These are phyloP conservation scores for Nothobranchius kuhntae DNA, from an alignment of 2,113 vertebrate genomes.

Conservation along the genomic window DNA sequence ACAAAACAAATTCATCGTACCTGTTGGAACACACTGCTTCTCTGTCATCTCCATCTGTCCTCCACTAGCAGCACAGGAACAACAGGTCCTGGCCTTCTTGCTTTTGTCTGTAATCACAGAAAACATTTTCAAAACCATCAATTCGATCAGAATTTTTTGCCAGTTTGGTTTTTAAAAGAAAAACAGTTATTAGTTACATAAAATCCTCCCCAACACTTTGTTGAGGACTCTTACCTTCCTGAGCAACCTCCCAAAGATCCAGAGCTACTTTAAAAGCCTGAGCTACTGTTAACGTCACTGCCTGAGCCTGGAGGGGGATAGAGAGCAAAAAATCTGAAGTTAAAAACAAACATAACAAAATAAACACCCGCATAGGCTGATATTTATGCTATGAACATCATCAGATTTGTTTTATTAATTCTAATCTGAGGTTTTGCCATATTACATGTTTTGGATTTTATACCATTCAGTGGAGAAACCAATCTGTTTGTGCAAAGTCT, in stretches of 20 bases:
- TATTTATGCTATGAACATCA: too few species aligned
- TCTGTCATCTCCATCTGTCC: slow-evolving; percentile 44
- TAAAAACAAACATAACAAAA: neutral
- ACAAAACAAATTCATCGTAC: slow-evolving; percentile 11
- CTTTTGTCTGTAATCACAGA: slow-evolving; percentile 72
- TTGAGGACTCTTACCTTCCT: slow-evolving; percentile 79
- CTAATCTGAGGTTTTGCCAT: too few species aligned
- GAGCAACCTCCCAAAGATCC: slow-evolving; percentile 88
- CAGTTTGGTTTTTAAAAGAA: neutral
- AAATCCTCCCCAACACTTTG: neutral
- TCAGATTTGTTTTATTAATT: too few species aligned
- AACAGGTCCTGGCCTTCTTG: slow-evolving; percentile 74
- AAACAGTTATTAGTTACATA: too few species aligned
- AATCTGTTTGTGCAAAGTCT: too few species aligned
- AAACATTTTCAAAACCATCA: neutral
- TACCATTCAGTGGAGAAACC: too few species aligned
- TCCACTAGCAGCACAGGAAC: slow-evolving; percentile 65
- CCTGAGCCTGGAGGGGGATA: slow-evolving; percentile 81
- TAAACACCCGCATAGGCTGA: neutral
- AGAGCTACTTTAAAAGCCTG: slow-evolving; percentile 92
- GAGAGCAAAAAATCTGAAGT: neutral
- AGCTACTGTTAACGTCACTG: slow-evolving; percentile 89
- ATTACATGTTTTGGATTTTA: too few species aligned
- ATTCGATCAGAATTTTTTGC: neutral
- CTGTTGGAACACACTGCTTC: slow-evolving; percentile 58